phyloP scores from a whole-genome alignment of 1,140 invertebrate genomes.

The Telenomus remus region DNA sequence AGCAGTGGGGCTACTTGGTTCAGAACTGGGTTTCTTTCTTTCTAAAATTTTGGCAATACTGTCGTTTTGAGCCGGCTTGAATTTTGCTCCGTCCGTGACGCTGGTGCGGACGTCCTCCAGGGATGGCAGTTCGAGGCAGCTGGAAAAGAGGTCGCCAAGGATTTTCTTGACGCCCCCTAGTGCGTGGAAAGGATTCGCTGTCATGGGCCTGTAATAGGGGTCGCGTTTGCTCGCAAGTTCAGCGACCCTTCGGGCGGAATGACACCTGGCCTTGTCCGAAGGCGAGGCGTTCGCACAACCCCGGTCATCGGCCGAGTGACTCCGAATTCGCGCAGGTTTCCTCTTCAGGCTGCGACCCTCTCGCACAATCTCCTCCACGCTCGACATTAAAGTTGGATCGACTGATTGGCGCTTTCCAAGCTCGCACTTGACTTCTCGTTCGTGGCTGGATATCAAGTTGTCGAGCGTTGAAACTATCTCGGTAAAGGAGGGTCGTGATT shows the following conservation, averaged over 20 bases:
- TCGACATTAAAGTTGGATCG: slow-evolving; percentile 66
- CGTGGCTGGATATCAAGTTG: slow-evolving; percentile 71
- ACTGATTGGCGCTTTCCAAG: slow-evolving; percentile 66
- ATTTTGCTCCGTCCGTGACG: slow-evolving; percentile 64
- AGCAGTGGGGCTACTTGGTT: slow-evolving; percentile 73
- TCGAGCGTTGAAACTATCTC: slow-evolving; percentile 80
- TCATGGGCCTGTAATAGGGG: slow-evolving; percentile 83
- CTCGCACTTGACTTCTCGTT: slow-evolving; percentile 64
- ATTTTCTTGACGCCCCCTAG: slow-evolving; percentile 86
- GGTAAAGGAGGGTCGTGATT: slow-evolving; percentile 87
- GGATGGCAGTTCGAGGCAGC: slow-evolving; percentile 84
- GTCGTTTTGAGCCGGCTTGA: slow-evolving; percentile 70
- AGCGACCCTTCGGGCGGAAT: slow-evolving; percentile 78
- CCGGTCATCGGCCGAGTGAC: slow-evolving; percentile 70
- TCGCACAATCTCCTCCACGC: slow-evolving; percentile 68
- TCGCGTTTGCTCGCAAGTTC: slow-evolving; percentile 87
- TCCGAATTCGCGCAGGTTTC: slow-evolving; percentile 60
- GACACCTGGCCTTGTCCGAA: slow-evolving; percentile 85
- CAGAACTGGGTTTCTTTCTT: slow-evolving; percentile 71
- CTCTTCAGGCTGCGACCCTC: slow-evolving; percentile 64
- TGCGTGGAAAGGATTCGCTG: slow-evolving; percentile 83
- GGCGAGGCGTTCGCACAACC: slow-evolving; percentile 70
- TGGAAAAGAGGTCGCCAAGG: slow-evolving; percentile 83
- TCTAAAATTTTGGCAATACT: slow-evolving; percentile 72
- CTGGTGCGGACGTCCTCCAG: slow-evolving; percentile 73